phyloP scores from a whole-genome alignment of 1,140 invertebrate genomes.

The Ooceraea biroi region DNA sequence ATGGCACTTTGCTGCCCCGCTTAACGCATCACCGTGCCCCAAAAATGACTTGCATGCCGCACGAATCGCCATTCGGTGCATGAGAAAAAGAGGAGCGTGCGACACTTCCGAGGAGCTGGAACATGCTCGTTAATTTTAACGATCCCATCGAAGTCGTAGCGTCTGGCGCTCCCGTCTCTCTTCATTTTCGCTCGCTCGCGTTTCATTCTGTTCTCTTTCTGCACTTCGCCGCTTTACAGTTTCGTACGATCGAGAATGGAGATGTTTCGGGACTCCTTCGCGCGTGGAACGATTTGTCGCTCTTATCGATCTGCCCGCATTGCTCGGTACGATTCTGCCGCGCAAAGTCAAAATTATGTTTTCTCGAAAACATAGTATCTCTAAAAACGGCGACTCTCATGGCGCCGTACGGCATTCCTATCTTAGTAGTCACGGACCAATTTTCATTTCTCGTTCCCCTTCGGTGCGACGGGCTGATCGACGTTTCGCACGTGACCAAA shows the following conservation, averaged over 20 bases:
- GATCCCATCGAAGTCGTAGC: conserved; percentile 69
- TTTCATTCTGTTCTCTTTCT: conserved; percentile 61
- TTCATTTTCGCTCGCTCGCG: conserved; percentile 69
- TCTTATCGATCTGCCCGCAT: background rate
- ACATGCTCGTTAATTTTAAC: conserved; percentile 74
- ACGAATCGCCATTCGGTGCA: conserved; percentile 56
- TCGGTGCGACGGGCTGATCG: background rate
- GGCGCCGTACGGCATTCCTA: background rate
- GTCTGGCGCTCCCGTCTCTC: conserved; percentile 39
- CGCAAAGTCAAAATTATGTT: conserved; percentile 7
- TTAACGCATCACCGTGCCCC: background rate
- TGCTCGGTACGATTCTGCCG: background rate
- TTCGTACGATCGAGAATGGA: background rate
- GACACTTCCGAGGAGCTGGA: conserved; percentile 65
- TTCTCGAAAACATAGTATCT: background rate
- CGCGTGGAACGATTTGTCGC: background rate
- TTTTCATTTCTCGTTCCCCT: conserved; percentile 30
- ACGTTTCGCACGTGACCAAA: conserved; percentile 26
- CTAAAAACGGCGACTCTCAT: background rate
- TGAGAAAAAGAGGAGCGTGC: conserved; percentile 69
- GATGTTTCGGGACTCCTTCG: background rate
- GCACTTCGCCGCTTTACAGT: conserved; percentile 62
- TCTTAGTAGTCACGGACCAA: conserved; percentile 1
- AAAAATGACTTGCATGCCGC: conserved; percentile 34
- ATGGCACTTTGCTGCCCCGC: background rate